Base-by-base conservation (phyloP, 64 coral and sea anemone species). In the Stylophora pistillata region DNA sequence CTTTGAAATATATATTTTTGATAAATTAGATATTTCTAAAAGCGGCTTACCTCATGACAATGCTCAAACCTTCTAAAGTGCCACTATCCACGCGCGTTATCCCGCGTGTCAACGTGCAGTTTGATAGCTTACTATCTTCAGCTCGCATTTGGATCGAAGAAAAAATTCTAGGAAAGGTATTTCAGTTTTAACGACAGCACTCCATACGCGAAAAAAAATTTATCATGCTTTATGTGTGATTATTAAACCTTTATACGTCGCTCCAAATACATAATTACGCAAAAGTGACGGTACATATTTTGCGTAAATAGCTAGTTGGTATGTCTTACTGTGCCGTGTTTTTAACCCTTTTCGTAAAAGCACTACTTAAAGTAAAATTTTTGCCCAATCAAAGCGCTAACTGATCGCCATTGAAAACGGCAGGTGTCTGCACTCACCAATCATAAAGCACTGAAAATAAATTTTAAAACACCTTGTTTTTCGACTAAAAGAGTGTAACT, bases 41-140 rank as follows among this genome's bases (percentile, higher is more conserved):
- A 34, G 72, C 30, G 56, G 82, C 68, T 64, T 95, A 95, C 56
- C 91, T 88, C 16, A 88, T 74, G 52, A 95, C 90, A n/a, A 79
- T 80, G 14, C 69, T 47, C 13, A 73, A 10, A 18, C 76, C 84
- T 76, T 95, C 88, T 5, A 90, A 74, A n/a, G 71, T 56, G 26
- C 88, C 93, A 5, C 93, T 72, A 58, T 95, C 93, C 29, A 58
- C 56, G 55, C 63, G 56, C 62, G 81, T 85, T 66, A 91, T 63
- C 34, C 74, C 69, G 9, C 58, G 74, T 54, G 86, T 91, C 26
- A 78, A 81, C 20, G 61, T 55, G 62, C 93, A 95, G 33, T 76
- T 41, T 18, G 72, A 27, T 13, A 95, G 74, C 57, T 94, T 16
- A 77, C 93, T 7, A 94, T 87, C 52, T 86, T 90, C 1, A 94